A percentile compares a stretch with the other conserved stretches of the same genome.
phyloP scores from a whole-genome alignment of 2,797 vertebrate species.

The Catharus ustulatus region DNA sequence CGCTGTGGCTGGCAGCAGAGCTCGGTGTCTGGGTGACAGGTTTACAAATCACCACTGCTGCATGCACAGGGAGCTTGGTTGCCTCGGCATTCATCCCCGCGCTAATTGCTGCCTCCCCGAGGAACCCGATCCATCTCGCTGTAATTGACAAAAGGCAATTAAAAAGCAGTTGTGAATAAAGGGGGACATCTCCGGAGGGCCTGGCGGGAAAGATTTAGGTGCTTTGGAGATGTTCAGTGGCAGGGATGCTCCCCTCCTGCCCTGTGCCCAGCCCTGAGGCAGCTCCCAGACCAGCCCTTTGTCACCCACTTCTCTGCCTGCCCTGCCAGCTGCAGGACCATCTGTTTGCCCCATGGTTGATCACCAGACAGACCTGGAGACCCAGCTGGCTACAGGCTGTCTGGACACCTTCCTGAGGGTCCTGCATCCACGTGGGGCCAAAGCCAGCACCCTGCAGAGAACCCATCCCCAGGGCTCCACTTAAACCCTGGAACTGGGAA shows the following conservation, averaged over 20 bases:
- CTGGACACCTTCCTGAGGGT: accelerated
- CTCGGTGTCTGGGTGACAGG: conserved; percentile 32
- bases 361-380: not conserved
- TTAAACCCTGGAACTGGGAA: not conserved
- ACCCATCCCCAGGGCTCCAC: not conserved
- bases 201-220: conserved; percentile 44
- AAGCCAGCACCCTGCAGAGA: not conserved
- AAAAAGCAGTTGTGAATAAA: conserved; percentile 64
- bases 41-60: conserved; percentile 66
- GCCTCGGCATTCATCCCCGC: conserved; percentile 41
- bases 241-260: not conserved
- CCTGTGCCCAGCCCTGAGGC: not conserved
- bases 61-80: conserved; percentile 33
- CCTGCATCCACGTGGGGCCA: not conserved
- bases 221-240: not conserved
- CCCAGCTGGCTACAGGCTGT: accelerated
- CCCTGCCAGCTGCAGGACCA: not conserved
- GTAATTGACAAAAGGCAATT: conserved; percentile 71
- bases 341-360: accelerated
- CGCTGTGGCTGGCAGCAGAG: not conserved
- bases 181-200: conserved; percentile 53
- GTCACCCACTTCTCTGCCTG: accelerated
- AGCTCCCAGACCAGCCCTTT: not conserved
- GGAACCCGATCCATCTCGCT: conserved; percentile 57
- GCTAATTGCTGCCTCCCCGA: conserved; percentile 59